phyloP scores from a whole-genome alignment of 2,113 vertebrate species.

The Montifringilla adamsi region DNA sequence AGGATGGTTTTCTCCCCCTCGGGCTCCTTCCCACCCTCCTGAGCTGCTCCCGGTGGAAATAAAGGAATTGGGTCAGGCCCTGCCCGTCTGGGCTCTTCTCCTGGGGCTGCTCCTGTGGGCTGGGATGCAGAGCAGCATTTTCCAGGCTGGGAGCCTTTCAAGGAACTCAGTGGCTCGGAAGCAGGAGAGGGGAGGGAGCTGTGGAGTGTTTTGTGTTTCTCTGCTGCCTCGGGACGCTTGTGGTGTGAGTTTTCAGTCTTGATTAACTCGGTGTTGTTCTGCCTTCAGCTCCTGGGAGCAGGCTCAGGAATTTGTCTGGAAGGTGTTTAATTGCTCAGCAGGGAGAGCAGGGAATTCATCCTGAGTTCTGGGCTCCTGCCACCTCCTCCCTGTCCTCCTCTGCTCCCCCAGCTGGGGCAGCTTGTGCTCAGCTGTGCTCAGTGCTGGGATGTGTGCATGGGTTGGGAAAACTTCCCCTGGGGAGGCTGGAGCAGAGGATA shows the following conservation, averaged over 20 bases:
- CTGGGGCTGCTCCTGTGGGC: neutral
- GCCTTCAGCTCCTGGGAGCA: neutral
- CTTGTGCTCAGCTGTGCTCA: accelerated
- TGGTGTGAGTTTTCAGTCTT: neutral
- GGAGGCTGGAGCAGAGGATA: neutral
- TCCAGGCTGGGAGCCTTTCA: neutral
- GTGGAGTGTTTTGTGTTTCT: neutral
- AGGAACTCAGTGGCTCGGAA: neutral
- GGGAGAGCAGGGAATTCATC: neutral
- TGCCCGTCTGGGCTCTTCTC: neutral
- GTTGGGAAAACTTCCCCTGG: too few species aligned
- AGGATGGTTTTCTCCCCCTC: neutral
- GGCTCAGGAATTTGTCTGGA: neutral
- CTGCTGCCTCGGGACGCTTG: neutral
- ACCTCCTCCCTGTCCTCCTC: neutral
- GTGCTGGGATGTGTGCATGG: accelerated
- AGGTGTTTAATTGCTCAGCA: neutral
- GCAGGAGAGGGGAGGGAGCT: neutral
- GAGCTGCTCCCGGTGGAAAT: neutral
- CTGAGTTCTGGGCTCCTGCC: neutral
- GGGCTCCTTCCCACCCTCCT: neutral
- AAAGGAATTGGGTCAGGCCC: neutral
- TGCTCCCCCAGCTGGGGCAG: neutral
- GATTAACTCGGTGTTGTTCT: neutral
- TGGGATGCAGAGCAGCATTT: neutral